Evolutionary conservation across 30 jellyfish, hydroid and myxozoan genomes (phyloP), one percentile per base, ranked within the genome.

Genomic region (Catostylus mosaicus): DNA sequence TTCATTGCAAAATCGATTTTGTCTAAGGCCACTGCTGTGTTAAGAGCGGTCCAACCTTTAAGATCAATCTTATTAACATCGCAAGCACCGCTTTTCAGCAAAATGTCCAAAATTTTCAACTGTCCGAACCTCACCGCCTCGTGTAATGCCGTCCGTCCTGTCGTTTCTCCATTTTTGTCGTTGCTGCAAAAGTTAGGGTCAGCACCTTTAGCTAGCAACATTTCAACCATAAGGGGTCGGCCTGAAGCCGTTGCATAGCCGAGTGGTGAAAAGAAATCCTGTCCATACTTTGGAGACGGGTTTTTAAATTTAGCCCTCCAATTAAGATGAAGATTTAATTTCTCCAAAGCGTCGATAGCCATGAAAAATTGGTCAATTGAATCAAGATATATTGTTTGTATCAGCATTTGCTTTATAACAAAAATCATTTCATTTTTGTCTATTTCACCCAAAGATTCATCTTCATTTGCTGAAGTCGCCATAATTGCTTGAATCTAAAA

Each of bases 61-160:
- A n/a, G 40, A 40, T 69, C 82, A 29, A 64, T 24, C 14, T 26
- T 30, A 40, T 69, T 34, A 10, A 69, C 68, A 14, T 69, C 64
- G 54, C 54, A 40, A 33, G n/a, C 18, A 0, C 82, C 67, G 46
- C 46, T 27, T 30, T 32, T 18, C 30, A 69, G 43, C 67, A 69
- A 47, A 34, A 10, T 12, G 22, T 69, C 46, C 14, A 37, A 64
- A 10, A 46, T 32, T 37, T 45, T 33, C 16, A 37, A 27, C 10
- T 20, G 66, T 22, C 82, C 66, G 20, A 1, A 8, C 34, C 12
- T 34, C 10, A 33, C 66, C 1, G 82, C 82, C 31, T 34, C 66
- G 37, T 69, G 82, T 2, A 69, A 65, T 18, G 82, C 66, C 10
- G 64, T 69, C 23, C 63, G 30, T 30, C 82, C 82, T 2, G 82